Conservation (phyloP, 2,113 vertebrate genomes). For the Callaeas wilsoni region DNA sequence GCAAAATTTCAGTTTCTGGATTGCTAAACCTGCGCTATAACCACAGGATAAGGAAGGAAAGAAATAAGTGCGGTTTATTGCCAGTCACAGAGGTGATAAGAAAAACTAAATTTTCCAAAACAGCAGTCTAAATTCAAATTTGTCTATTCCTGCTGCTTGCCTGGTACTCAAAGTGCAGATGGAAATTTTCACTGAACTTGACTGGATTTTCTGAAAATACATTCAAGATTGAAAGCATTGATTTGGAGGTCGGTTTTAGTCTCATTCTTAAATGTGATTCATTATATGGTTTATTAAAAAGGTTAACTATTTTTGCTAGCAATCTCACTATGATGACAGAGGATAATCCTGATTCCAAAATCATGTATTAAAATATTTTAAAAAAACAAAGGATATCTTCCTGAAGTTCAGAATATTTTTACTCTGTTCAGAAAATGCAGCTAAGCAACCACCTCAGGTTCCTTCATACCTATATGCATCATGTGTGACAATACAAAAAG, state of each 20-base stretch:
- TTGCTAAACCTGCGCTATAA: background rate
- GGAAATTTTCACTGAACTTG: background rate
- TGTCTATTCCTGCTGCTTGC: background rate
- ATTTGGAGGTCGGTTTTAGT: background rate
- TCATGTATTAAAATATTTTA: background rate
- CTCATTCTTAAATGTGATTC: background rate
- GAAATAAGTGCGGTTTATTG: background rate
- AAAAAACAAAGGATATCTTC: background rate
- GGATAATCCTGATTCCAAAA: background rate
- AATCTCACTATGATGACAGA: background rate
- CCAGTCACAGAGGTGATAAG: background rate
- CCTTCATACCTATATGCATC: background rate
- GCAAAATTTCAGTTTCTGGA: background rate
- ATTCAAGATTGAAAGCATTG: background rate
- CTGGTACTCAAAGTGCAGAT: background rate
- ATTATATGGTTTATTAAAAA: background rate
- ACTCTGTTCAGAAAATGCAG: background rate
- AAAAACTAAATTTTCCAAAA: constrained; percentile 1
- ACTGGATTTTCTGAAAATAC: background rate
- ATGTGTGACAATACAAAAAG: background rate
- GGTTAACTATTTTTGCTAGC: background rate
- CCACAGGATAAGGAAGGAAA: background rate
- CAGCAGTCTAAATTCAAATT: background rate
- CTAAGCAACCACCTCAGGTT: background rate
- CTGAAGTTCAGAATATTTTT: background rate